phyloP scores from a whole-genome alignment of 2,113 vertebrate genomes.

The Eublepharis macularius region DNA sequence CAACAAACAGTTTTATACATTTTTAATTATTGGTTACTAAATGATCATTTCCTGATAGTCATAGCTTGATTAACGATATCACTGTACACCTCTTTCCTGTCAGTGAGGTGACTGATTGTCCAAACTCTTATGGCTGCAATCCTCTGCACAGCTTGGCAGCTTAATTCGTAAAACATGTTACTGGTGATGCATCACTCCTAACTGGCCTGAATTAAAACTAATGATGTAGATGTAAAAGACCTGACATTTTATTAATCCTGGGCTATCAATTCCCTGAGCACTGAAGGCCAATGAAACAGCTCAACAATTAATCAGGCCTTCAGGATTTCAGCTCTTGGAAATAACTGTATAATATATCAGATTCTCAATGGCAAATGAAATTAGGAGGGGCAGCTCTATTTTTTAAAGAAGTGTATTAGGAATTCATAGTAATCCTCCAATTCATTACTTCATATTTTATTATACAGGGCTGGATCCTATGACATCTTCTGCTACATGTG shows the following conservation, averaged over 20 bases:
- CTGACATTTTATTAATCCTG: constrained; percentile 61
- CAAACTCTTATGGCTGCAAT: not conserved
- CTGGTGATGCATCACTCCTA: not conserved
- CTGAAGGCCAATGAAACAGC: constrained; percentile 41
- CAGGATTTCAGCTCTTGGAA: not conserved
- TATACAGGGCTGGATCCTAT: no score
- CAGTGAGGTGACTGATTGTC: not conserved
- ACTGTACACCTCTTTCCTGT: not conserved
- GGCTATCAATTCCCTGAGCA: constrained; percentile 52
- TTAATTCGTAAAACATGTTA: not conserved
- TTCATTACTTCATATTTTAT: constrained; percentile 33
- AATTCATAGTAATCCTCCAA: constrained; percentile 41
- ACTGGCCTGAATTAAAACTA: constrained; percentile 46
- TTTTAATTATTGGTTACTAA: not conserved
- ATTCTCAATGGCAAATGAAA: constrained; percentile 15
- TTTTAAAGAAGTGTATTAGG: constrained; percentile 37
- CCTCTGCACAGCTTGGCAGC: not conserved
- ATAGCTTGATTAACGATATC: not conserved
- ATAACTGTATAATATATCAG: constrained; percentile 3
- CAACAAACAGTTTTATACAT: not conserved
- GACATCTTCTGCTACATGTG: no score
- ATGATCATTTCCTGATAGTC: not conserved
- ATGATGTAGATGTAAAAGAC: constrained; percentile 57
- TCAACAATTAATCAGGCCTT: not conserved
- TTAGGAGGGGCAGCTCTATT: constrained; percentile 25